Evolutionary conservation across 2,797 vertebrate genomes (phyloP).

Genomic region (Enteromius afrohamiltoni): DNA sequence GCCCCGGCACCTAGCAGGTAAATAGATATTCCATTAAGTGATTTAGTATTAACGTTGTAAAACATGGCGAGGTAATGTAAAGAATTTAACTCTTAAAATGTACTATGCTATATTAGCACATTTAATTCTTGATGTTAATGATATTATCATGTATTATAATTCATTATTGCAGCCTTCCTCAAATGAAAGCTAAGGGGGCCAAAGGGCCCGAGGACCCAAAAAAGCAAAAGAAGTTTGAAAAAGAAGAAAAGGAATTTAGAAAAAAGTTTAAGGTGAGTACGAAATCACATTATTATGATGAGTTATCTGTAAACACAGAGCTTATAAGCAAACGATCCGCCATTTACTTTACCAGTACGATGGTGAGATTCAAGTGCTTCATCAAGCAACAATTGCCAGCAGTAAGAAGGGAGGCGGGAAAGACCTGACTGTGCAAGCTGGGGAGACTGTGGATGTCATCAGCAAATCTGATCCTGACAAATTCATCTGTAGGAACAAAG

Average conservation of each 20-base stretch:
- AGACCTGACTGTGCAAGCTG: conserved; percentile 85
- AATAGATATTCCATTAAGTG: neutral
- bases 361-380: conserved; percentile 87
- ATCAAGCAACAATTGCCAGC: conserved; percentile 76
- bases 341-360: conserved; percentile 80
- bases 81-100: neutral
- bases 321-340: neutral
- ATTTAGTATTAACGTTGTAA: neutral
- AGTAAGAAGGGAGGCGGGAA: conserved; percentile 83
- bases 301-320: neutral
- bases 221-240: conserved; percentile 88
- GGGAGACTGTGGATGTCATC: conserved; percentile 87
- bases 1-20: conserved; percentile 68
- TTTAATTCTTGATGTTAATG: neutral
- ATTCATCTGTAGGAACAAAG: conserved; percentile 89
- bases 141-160: neutral
- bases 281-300: neutral
- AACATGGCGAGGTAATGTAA: neutral
- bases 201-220: conserved; percentile 75
- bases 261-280: conserved; percentile 90
- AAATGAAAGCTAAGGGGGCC: conserved; percentile 65
- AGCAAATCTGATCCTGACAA: conserved; percentile 82
- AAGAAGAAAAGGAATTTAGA: conserved; percentile 92
- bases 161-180: conserved; percentile 62
- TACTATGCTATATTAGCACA: neutral